phyloP scores from a whole-genome alignment of 92 coral and sea anemone genomes.

The Chrysogorgia sp. region DNA sequence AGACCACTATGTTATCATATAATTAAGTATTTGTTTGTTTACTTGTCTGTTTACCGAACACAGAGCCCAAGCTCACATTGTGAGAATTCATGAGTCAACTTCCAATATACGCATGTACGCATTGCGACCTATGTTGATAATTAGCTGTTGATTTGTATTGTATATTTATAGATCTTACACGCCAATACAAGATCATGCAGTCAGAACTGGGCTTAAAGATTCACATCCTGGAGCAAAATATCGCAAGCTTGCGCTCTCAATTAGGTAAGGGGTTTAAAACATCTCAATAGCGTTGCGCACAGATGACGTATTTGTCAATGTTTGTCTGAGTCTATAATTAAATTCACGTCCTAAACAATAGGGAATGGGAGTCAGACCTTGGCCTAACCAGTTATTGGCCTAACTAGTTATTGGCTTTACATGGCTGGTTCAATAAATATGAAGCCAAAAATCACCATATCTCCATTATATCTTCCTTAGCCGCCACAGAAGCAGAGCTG shows the following conservation, averaged over 20 bases:
- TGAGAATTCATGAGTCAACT: too few species aligned
- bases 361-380: background rate
- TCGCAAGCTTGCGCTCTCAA: constrained; percentile 80
- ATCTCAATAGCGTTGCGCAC: background rate
- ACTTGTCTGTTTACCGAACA: too few species aligned
- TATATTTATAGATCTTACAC: constrained; percentile 73
- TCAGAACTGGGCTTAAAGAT: constrained; percentile 97
- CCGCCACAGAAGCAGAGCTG: constrained; percentile 85
- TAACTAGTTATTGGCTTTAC: too few species aligned
- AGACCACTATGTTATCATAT: too few species aligned
- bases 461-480: too few species aligned
- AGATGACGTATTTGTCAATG: too few species aligned
- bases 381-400: background rate
- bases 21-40: too few species aligned
- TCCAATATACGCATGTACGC: too few species aligned
- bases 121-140: too few species aligned
- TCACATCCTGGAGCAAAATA: constrained; percentile 96
- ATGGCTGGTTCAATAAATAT: background rate
- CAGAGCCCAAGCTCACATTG: background rate
- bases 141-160: background rate
- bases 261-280: constrained; percentile 63
- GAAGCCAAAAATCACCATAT: background rate
- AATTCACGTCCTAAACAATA: background rate
- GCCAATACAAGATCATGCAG: constrained; percentile 99
- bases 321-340: too few species aligned